Conservation (phyloP, 2,797 vertebrate genomes). For the Selene dorsalis region DNA sequence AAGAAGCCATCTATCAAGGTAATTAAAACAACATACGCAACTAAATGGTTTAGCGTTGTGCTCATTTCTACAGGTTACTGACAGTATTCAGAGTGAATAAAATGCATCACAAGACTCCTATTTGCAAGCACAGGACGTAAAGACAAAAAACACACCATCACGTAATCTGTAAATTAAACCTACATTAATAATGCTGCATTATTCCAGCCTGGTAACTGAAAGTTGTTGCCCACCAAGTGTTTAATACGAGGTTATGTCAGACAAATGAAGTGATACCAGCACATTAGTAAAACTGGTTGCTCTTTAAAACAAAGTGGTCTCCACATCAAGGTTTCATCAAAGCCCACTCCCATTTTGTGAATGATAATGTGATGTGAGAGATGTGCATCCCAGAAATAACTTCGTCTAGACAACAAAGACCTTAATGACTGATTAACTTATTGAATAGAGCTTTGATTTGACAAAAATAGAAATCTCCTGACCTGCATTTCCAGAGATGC, state of each 20-base stretch:
- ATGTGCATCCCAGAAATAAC: conserved; percentile 59
- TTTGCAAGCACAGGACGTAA: background rate
- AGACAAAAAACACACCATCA: background rate
- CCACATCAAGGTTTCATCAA: conserved; percentile 8
- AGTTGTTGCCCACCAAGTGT: background rate
- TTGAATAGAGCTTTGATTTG: conserved; percentile 53
- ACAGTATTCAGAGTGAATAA: background rate
- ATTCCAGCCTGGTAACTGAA: background rate
- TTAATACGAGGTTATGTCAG: conserved; percentile 4
- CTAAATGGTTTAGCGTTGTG: conserved; percentile 13
- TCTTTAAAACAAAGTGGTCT: conserved; percentile 16
- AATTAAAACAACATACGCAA: conserved; percentile 61
- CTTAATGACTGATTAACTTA: conserved; percentile 57
- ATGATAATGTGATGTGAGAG: conserved; percentile 51
- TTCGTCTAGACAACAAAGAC: conserved; percentile 56
- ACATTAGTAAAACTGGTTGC: conserved; percentile 18
- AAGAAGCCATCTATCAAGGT: conserved; percentile 97
- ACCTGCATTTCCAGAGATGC: conserved; percentile 51
- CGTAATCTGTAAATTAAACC: background rate
- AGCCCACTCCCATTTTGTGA: conserved; percentile 49
- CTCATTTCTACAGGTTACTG: conserved; percentile 9
- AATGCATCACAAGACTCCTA: background rate
- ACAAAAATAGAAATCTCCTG: conserved; percentile 62
- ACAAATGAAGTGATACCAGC: conserved; percentile 14
- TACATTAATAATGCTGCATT: conserved; percentile 1